Percentiles rank a stretch among this genome's conserved stretches.
Conservation (phyloP, 2,888 invertebrate species). For the Pollenia labialis region DNA sequence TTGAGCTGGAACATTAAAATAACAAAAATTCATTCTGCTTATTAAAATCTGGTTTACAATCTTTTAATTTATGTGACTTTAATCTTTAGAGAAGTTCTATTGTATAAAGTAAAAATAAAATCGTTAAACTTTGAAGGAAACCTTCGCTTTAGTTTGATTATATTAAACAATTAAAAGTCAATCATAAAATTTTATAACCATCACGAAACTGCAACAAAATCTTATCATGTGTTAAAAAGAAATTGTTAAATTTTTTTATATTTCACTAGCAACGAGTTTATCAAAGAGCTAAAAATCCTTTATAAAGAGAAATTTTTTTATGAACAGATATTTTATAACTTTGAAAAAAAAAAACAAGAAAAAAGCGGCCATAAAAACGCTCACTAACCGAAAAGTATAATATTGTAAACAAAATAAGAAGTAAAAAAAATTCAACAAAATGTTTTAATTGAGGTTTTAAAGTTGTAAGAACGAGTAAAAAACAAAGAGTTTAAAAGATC, state of each 20-base stretch:
- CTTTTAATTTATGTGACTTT: slow-evolving; percentile 42
- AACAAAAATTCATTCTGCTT: background rate
- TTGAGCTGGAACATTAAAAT: too few species aligned
- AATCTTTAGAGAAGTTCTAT: slow-evolving; percentile 19
- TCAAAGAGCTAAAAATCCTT: slow-evolving; percentile 48
- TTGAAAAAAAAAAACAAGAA: slow-evolving; percentile 18
- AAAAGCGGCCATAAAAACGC: slow-evolving; percentile 49
- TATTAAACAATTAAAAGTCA: slow-evolving; percentile 31
- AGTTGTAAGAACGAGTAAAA: slow-evolving; percentile 13
- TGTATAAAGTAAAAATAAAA: background rate
- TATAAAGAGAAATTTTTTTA: slow-evolving; percentile 37
- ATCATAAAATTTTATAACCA: slow-evolving; percentile 56
- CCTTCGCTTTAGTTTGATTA: background rate
- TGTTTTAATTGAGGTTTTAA: slow-evolving; percentile 63
- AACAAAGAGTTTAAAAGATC: slow-evolving; percentile 59
- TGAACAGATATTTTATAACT: slow-evolving; percentile 11
- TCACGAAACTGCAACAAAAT: slow-evolving; percentile 32
- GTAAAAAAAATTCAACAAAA: slow-evolving; percentile 46
- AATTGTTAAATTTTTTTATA: slow-evolving; percentile 26
- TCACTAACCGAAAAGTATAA: background rate
- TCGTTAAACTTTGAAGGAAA: background rate
- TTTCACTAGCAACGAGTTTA: background rate
- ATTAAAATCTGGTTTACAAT: background rate
- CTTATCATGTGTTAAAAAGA: slow-evolving; percentile 51
- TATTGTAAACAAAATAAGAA: slow-evolving; percentile 12